Evolutionary conservation across 2,113 vertebrate species (phyloP).

Genomic region (Phalacrocorax pelagicus): DNA sequence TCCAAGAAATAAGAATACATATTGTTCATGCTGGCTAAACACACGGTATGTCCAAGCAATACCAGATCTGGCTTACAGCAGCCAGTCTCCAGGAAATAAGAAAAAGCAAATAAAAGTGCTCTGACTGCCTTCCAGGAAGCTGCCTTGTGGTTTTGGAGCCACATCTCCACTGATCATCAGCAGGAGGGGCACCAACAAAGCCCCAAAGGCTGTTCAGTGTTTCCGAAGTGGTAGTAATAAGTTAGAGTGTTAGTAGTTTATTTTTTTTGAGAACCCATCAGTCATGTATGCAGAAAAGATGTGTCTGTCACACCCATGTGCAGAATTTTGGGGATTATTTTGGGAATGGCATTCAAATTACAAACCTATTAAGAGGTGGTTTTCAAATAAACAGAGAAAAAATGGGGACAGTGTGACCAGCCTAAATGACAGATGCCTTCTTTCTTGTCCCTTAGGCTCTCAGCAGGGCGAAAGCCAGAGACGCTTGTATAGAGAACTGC

Average conservation of each 20-base stretch:
- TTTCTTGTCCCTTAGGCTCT: conserved; percentile 70
- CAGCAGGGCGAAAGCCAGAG: conserved; percentile 85
- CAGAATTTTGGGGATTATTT: background rate
- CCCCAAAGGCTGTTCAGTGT: background rate
- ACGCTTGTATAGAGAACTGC: conserved; percentile 83
- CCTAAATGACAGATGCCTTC: background rate
- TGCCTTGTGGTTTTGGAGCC: background rate
- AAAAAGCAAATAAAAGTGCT: background rate
- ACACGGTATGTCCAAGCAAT: background rate
- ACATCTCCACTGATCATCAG: background rate
- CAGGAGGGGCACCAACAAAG: background rate
- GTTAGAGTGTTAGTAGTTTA: background rate
- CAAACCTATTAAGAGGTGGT: fast-evolving
- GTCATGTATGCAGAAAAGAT: background rate
- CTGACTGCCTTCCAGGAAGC: background rate
- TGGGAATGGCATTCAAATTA: background rate
- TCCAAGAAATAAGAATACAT: background rate
- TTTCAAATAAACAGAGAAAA: background rate
- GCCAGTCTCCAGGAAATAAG: background rate
- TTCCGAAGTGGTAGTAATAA: background rate
- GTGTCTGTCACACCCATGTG: background rate
- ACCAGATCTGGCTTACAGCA: background rate
- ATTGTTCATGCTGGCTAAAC: background rate
- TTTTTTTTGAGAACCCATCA: background rate
- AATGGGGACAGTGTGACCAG: background rate